phyloP scores from a whole-genome alignment of 2,797 vertebrate species.

The Cirrhinus mrigala region DNA sequence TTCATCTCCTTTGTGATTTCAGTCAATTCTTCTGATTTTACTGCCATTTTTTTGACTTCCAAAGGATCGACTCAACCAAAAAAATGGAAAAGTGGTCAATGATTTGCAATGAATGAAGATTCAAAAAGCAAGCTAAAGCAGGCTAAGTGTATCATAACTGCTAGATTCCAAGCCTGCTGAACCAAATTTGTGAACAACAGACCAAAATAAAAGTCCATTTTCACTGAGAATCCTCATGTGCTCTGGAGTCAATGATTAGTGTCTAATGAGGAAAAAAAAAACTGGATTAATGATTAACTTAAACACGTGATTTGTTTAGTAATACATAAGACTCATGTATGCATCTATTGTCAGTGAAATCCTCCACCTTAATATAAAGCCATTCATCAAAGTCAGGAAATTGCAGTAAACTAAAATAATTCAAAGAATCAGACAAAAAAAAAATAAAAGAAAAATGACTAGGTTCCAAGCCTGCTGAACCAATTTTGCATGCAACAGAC shows the following conservation, averaged over 20 bases:
- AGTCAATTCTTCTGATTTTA: not conserved
- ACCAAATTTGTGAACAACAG: not conserved
- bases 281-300: not conserved
- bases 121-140: not conserved
- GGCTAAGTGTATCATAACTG: not conserved
- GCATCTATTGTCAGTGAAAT: too few relatives aligned
- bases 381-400: too few relatives aligned
- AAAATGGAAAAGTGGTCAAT: not conserved
- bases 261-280: not conserved
- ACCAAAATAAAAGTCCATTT: not conserved
- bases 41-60: not conserved
- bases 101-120: not conserved
- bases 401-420: too few relatives aligned
- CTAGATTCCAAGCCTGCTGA: not conserved
- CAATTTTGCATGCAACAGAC: too few relatives aligned
- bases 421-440: too few relatives aligned
- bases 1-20: constrained; percentile 8
- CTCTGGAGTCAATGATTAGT: not conserved
- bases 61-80: not conserved
- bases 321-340: too few relatives aligned
- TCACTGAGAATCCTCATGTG: not conserved
- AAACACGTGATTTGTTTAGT: not conserved
- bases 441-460: too few relatives aligned
- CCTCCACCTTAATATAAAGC: too few relatives aligned
- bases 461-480: not conserved